Conservation (phyloP, 1,140 invertebrate species). For the Bombus polaris region DNA sequence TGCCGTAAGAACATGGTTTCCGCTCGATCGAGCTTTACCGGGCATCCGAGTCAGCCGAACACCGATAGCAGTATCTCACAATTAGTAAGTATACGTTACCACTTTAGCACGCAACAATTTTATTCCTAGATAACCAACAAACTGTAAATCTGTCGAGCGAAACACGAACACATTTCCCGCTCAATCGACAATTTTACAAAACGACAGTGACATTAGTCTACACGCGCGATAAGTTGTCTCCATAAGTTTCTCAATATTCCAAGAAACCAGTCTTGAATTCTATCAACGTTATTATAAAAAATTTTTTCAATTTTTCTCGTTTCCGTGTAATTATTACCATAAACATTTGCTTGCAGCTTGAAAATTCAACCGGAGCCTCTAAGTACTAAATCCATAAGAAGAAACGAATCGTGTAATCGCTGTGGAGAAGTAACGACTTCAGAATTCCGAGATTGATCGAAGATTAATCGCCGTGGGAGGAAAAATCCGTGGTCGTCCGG, state of each 20-base stretch:
- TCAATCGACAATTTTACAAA: neutral
- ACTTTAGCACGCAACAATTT: neutral
- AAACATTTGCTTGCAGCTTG: neutral
- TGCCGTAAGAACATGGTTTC: neutral
- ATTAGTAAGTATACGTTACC: neutral
- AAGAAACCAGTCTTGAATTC: neutral
- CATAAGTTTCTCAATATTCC: neutral
- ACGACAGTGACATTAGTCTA: neutral
- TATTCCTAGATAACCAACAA: neutral
- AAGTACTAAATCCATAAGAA: neutral
- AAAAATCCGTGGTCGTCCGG: neutral
- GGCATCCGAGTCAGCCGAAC: neutral
- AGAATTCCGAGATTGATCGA: slow-evolving; percentile 25
- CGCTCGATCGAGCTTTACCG: neutral
- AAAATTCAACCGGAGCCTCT: no score
- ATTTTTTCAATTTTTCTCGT: no score
- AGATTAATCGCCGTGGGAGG: slow-evolving; percentile 24
- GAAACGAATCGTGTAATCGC: neutral
- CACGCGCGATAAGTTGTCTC: neutral
- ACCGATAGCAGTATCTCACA: neutral
- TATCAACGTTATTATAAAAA: neutral
- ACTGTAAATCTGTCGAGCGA: neutral
- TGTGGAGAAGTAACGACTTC: neutral
- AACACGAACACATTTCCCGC: no score
- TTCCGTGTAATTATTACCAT: neutral